phyloP scores from a whole-genome alignment of 2,888 invertebrate species.

The Zaprionus bogoriensis region DNA sequence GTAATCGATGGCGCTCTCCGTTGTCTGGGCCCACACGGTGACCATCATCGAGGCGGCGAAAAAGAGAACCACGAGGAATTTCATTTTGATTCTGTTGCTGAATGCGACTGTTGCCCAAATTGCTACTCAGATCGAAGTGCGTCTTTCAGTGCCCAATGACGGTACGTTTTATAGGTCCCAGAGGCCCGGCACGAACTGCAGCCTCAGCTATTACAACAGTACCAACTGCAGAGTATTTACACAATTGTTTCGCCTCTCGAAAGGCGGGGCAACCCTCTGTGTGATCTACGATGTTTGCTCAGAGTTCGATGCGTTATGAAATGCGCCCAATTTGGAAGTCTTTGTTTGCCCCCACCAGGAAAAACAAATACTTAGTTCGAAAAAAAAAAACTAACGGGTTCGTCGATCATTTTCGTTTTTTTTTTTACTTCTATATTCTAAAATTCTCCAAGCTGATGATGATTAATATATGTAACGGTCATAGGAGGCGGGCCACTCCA shows the following conservation, averaged over 20 bases:
- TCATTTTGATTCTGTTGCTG: slow-evolving; percentile 41
- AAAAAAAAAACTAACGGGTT: not conserved
- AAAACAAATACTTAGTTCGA: not conserved
- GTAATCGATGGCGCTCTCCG: fast-evolving
- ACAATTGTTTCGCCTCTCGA: no score
- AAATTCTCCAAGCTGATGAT: not conserved
- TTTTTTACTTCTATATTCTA: not conserved
- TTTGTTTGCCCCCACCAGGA: slow-evolving; percentile 5
- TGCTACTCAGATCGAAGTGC: slow-evolving; percentile 50
- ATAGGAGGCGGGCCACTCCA: slow-evolving; percentile 84
- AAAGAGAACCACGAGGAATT: slow-evolving; percentile 42
- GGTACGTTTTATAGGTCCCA: slow-evolving; percentile 59
- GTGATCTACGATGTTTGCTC: slow-evolving; percentile 27
- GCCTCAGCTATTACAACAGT: slow-evolving; percentile 27
- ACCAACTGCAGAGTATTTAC: slow-evolving; percentile 34
- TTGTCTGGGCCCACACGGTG: not conserved
- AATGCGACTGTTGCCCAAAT: slow-evolving; percentile 10
- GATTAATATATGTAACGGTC: slow-evolving; percentile 78
- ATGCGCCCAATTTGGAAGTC: slow-evolving; percentile 17
- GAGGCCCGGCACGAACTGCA: not conserved
- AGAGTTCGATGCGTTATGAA: slow-evolving; percentile 28
- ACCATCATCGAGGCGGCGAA: slow-evolving; percentile 24
- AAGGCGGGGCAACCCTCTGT: no score
- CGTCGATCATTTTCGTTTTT: not conserved
- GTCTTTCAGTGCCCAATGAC: slow-evolving; percentile 20